Conservation (phyloP, 2,888 invertebrate genomes). For the Trichogramma evanescens region DNA sequence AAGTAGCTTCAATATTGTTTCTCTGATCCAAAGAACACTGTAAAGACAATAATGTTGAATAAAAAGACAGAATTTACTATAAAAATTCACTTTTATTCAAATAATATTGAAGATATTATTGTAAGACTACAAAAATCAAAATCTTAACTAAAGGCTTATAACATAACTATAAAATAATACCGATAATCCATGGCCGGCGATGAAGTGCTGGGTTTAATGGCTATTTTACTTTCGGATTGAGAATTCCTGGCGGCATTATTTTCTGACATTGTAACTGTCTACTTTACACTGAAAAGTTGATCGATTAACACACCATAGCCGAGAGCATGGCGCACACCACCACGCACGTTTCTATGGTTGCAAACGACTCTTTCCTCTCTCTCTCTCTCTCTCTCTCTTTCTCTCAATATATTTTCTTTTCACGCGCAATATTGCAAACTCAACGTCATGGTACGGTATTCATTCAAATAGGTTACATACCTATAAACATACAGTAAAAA, state of each 20-base stretch:
- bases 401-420: too few relatives aligned
- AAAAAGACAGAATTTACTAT: not conserved
- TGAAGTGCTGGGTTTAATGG: slow-evolving; percentile 11
- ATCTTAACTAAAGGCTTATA: not conserved
- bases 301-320: too few relatives aligned
- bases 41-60: not conserved
- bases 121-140: not conserved
- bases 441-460: too few relatives aligned
- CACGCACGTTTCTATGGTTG: slow-evolving; percentile 17
- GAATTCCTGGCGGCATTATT: slow-evolving; percentile 4
- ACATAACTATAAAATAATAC: not conserved
- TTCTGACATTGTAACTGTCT: too few relatives aligned
- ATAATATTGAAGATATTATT: too few relatives aligned
- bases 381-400: too few relatives aligned
- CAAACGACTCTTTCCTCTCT: not conserved
- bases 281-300: too few relatives aligned
- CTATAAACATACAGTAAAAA: too few relatives aligned
- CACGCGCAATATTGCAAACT: too few relatives aligned
- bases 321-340: too few relatives aligned
- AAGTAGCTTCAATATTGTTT: slow-evolving; percentile 55
- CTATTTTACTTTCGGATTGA: not conserved
- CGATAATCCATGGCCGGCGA: slow-evolving; percentile 25
- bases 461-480: too few relatives aligned
- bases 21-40: slow-evolving; percentile 64
- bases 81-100: too few relatives aligned